Percentiles rank a stretch among this genome's conserved stretches.
Conservation (phyloP, 2,113 vertebrate genomes). For the Mixornis gularis region DNA sequence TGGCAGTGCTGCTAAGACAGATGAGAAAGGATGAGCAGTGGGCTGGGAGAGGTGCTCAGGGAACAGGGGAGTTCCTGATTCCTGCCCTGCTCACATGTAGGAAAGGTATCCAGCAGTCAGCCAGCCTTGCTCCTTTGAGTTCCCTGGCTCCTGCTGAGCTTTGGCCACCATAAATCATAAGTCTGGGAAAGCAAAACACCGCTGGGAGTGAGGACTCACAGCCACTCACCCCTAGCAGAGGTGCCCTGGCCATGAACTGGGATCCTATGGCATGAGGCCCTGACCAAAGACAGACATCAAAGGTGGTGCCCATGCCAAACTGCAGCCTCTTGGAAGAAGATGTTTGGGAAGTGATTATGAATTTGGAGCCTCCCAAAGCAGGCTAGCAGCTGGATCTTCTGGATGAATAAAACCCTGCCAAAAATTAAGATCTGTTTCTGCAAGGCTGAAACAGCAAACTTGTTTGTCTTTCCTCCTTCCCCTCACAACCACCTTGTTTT, state of each 20-base stretch:
- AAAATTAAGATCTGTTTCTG: conserved; percentile 38
- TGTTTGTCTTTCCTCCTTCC: conserved; percentile 60
- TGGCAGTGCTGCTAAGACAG: not conserved
- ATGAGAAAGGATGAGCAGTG: not conserved
- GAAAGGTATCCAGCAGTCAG: not conserved
- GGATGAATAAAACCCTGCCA: conserved; percentile 38
- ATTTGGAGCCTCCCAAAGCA: not conserved
- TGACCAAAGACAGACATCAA: not conserved
- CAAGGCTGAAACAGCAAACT: conserved; percentile 50
- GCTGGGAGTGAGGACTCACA: accelerated
- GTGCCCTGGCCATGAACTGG: not conserved
- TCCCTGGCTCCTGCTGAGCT: not conserved
- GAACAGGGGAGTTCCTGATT: not conserved
- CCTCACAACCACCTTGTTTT: conserved; percentile 39
- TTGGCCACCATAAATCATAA: not conserved
- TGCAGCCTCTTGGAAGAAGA: conserved; percentile 26
- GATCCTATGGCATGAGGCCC: not conserved
- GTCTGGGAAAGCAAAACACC: not conserved
- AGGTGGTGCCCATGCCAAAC: not conserved
- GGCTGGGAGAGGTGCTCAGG: not conserved
- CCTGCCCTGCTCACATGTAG: not conserved
- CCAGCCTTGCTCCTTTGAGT: not conserved
- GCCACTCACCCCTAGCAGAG: not conserved
- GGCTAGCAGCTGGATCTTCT: conserved; percentile 30
- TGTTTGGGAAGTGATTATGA: not conserved